phyloP scores from a whole-genome alignment of 2,797 vertebrate genomes.

The Cetoscarus ocellatus region DNA sequence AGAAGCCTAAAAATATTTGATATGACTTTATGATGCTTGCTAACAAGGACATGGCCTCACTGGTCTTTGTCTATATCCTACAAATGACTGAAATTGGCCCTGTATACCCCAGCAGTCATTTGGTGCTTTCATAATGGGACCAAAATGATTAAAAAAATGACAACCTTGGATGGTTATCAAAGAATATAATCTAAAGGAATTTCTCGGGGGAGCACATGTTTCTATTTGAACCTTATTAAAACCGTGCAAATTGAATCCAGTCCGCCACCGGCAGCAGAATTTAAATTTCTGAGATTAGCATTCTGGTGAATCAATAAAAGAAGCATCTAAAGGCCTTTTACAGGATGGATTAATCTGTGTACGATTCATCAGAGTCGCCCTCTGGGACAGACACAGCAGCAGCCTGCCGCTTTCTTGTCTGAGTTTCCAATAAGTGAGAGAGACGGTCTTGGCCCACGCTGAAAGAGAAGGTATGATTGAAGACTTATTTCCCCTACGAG shows the following conservation, averaged over 20 bases:
- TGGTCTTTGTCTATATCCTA: too few relatives aligned
- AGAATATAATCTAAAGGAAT: conserved; percentile 31
- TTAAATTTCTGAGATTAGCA: conserved; percentile 50
- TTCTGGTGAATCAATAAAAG: conserved; percentile 59
- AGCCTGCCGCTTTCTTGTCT: not conserved
- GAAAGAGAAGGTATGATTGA: too few relatives aligned
- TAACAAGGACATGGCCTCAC: too few relatives aligned
- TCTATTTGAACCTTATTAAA: conserved; percentile 52
- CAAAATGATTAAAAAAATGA: conserved; percentile 12
- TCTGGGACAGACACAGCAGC: conserved; percentile 16
- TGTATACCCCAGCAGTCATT: conserved; percentile 23
- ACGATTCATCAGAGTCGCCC: conserved; percentile 44
- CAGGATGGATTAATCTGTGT: conserved; percentile 36
- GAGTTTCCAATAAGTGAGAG: conserved; percentile 23
- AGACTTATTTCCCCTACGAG: too few relatives aligned
- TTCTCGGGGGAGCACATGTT: conserved; percentile 37
- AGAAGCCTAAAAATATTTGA: too few relatives aligned
- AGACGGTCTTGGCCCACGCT: conserved; percentile 12
- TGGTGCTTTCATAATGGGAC: conserved; percentile 21
- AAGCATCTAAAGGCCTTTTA: conserved; percentile 39
- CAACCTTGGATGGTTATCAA: conserved; percentile 30
- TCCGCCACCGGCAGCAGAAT: conserved; percentile 39
- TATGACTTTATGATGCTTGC: too few relatives aligned
- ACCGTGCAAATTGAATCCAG: conserved; percentile 46
- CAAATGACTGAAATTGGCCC: not conserved